Evolutionary conservation across 1,140 invertebrate genomes (phyloP).

Genomic region (Goniozus legneri): DNA sequence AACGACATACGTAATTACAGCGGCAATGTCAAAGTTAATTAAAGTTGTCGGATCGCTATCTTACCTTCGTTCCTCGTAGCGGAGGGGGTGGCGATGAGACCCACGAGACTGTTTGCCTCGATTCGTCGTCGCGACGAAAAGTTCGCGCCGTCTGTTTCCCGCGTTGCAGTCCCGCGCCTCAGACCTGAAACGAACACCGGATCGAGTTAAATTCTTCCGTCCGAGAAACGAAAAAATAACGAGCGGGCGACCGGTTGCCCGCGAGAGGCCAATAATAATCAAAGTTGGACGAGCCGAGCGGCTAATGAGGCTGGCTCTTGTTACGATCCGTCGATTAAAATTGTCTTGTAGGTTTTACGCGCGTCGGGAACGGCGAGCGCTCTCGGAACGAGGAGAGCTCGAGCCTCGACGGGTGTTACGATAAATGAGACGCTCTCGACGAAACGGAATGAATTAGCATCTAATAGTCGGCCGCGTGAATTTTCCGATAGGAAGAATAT

Average conservation of each 20-base stretch:
- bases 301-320: background rate
- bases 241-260: background rate
- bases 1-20: conserved; percentile 29
- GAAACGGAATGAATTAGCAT: too few species aligned
- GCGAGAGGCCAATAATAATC: background rate
- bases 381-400: too few species aligned
- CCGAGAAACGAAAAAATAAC: background rate
- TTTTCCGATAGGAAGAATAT: too few species aligned
- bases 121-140: background rate
- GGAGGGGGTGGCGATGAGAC: too few species aligned
- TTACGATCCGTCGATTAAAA: background rate
- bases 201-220: background rate
- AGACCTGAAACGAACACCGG: background rate
- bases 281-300: background rate
- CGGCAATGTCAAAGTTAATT: conserved; percentile 36
- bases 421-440: too few species aligned
- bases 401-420: too few species aligned
- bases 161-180: background rate
- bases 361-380: too few species aligned
- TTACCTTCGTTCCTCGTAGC: conserved; percentile 32
- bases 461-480: too few species aligned
- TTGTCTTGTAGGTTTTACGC: too few species aligned
- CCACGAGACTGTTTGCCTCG: too few species aligned
- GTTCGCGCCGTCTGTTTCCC: background rate
- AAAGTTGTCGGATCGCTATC: conserved; percentile 34